phyloP scores from a whole-genome alignment of 2,888 invertebrate species.

The Tineola bisselliella region DNA sequence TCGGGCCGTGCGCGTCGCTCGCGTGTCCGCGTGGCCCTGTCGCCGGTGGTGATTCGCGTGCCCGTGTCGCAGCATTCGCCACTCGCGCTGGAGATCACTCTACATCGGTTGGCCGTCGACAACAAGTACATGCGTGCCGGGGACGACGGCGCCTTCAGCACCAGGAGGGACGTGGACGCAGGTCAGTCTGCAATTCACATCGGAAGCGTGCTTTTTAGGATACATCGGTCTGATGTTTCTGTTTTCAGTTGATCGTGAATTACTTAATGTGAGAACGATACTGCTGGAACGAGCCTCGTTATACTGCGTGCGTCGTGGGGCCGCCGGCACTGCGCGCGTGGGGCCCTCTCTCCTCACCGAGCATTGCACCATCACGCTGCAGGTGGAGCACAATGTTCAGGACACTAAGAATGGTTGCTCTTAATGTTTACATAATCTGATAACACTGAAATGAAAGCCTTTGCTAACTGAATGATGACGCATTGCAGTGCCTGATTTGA shows the following conservation, averaged over 20 bases:
- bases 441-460: no score
- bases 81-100: slow-evolving; percentile 81
- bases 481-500: slow-evolving; percentile 78
- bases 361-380: slow-evolving; percentile 81
- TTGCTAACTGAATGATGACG: no score
- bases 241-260: slow-evolving; percentile 12
- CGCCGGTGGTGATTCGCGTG: slow-evolving; percentile 83
- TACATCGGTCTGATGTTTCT: no score
- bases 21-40: slow-evolving; percentile 61
- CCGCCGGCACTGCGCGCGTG: slow-evolving; percentile 55
- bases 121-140: slow-evolving; percentile 79
- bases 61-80: slow-evolving; percentile 85
- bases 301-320: slow-evolving; percentile 59
- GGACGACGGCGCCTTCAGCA: slow-evolving; percentile 61
- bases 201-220: not conserved
- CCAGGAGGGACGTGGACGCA: slow-evolving; percentile 36
- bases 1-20: slow-evolving; percentile 63
- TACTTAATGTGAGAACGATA: slow-evolving; percentile 79
- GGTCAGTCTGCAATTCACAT: slow-evolving; percentile 27
- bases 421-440: no score
- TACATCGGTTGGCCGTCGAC: slow-evolving; percentile 79
- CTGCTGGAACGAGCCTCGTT: slow-evolving; percentile 81
- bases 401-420: slow-evolving; percentile 58
- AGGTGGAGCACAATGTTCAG: slow-evolving; percentile 84
- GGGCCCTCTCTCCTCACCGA: slow-evolving; percentile 81